Evolutionary conservation across 2,888 invertebrate species (phyloP).

Genomic region (Tyria jacobaeae): DNA sequence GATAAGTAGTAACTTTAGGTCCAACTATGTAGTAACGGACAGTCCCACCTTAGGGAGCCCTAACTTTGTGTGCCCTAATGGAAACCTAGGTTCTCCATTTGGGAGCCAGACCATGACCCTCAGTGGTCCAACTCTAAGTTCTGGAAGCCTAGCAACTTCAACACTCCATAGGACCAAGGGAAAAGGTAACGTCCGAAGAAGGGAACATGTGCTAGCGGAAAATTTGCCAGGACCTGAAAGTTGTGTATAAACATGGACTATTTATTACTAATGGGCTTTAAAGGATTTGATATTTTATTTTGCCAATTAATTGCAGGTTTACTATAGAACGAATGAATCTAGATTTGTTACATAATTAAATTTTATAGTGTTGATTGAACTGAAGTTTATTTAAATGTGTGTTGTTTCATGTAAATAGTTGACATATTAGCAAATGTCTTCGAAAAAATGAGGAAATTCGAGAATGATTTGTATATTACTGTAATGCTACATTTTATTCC

Average conservation of each 20-base stretch:
- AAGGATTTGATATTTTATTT: slow-evolving; percentile 48
- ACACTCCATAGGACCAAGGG: slow-evolving; percentile 84
- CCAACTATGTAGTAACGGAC: slow-evolving; percentile 75
- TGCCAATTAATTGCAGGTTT: slow-evolving; percentile 50
- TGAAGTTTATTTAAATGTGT: slow-evolving; percentile 3
- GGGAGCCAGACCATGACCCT: slow-evolving; percentile 75
- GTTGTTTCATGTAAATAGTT: slow-evolving; percentile 18
- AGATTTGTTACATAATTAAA: slow-evolving; percentile 40
- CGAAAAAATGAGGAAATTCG: slow-evolving; percentile 10
- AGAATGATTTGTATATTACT: slow-evolving; percentile 32
- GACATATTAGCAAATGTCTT: slow-evolving; percentile 25
- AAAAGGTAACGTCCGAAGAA: slow-evolving; percentile 83
- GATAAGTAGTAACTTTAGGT: slow-evolving; percentile 70
- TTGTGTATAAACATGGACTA: slow-evolving; percentile 88
- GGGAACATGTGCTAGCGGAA: slow-evolving; percentile 93
- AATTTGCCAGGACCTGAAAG: slow-evolving; percentile 95
- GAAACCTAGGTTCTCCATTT: slow-evolving; percentile 75
- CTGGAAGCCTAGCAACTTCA: slow-evolving; percentile 78
- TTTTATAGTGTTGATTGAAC: slow-evolving; percentile 4
- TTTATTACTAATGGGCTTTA: slow-evolving; percentile 23
- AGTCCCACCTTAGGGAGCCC: slow-evolving; percentile 83
- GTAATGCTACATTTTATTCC: slow-evolving; percentile 19
- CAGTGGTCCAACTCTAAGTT: slow-evolving; percentile 80
- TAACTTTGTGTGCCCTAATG: slow-evolving; percentile 82
- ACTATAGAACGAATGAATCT: slow-evolving; percentile 38